These are phyloP conservation scores for Mactra quadrangularis DNA, from an alignment of 1,140 invertebrate species.

Conservation along the genomic window DNA sequence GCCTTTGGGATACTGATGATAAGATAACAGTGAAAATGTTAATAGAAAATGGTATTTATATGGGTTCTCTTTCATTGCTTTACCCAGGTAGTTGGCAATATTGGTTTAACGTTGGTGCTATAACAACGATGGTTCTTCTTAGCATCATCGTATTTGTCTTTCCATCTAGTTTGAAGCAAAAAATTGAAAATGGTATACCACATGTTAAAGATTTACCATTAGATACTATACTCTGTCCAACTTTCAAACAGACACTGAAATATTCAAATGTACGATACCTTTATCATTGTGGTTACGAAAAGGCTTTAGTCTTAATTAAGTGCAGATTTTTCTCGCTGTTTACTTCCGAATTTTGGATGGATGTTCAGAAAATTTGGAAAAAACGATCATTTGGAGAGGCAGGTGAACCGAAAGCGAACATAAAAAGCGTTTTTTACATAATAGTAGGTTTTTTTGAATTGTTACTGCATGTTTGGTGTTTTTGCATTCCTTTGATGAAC, in stretches of 20 bases:
- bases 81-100: too few species aligned
- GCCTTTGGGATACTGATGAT: background rate
- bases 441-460: background rate
- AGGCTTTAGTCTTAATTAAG: background rate
- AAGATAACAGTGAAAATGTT: constrained; percentile 24
- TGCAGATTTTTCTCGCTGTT: constrained; percentile 28
- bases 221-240: constrained; percentile 1
- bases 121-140: background rate
- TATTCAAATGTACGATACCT: background rate
- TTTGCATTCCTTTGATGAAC: too few species aligned
- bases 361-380: too few species aligned
- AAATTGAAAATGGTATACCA: constrained; percentile 28
- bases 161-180: constrained; percentile 29
- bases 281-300: constrained; percentile 20
- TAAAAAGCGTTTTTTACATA: too few species aligned
- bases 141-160: background rate
- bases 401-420: background rate
- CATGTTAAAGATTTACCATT: too few species aligned
- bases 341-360: constrained; percentile 22
- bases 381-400: too few species aligned
- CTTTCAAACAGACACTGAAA: background rate
- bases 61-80: constrained; percentile 25
- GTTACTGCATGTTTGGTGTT: background rate
- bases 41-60: background rate
- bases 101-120: background rate